Percentiles rank a stretch among this genome's conserved stretches.
These are phyloP conservation scores for Typhlichthys eigenmanni DNA, from an alignment of 2,797 vertebrate genomes.

Conservation along the genomic window DNA sequence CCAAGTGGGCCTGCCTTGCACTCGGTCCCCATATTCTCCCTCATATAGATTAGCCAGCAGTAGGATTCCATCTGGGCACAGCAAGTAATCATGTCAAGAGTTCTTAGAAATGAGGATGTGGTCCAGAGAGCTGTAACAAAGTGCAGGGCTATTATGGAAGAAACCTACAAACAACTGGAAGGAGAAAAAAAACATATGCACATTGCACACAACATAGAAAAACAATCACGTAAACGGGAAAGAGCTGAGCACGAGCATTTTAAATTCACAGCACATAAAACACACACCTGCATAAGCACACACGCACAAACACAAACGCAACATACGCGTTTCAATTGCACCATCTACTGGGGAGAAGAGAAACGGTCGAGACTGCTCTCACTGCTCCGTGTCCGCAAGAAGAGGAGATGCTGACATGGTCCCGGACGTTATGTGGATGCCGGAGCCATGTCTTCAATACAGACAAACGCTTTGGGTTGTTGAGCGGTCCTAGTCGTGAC, in stretches of 20 bases:
- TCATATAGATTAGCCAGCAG: conserved; percentile 31
- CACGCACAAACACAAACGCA: conserved; percentile 6
- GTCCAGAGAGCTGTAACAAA: conserved; percentile 32
- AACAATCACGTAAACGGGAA: neutral
- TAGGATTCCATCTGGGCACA: conserved; percentile 50
- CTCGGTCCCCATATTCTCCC: conserved; percentile 3
- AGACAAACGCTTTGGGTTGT: no score
- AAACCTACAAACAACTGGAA: conserved; percentile 10
- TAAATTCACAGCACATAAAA: neutral
- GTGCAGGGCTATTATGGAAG: conserved; percentile 16
- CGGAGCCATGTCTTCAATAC: no score
- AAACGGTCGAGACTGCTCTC: neutral
- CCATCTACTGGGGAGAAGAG: conserved; percentile 40
- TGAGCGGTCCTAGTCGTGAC: no score
- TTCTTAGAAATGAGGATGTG: conserved; percentile 22
- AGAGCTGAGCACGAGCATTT: no score
- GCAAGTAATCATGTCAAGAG: conserved; percentile 64
- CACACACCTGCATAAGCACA: neutral
- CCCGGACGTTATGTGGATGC: no score
- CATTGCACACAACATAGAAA: neutral
- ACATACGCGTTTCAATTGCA: conserved; percentile 6
- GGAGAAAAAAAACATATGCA: no score
- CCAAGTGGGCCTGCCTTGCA: conserved; percentile 7
- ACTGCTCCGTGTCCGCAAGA: no score
- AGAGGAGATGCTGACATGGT: no score